Percentiles rank a stretch among this genome's conserved stretches.
These are phyloP conservation scores for Physocephala rufipes DNA, from an alignment of 2,888 invertebrate genomes.

Conservation along the genomic window DNA sequence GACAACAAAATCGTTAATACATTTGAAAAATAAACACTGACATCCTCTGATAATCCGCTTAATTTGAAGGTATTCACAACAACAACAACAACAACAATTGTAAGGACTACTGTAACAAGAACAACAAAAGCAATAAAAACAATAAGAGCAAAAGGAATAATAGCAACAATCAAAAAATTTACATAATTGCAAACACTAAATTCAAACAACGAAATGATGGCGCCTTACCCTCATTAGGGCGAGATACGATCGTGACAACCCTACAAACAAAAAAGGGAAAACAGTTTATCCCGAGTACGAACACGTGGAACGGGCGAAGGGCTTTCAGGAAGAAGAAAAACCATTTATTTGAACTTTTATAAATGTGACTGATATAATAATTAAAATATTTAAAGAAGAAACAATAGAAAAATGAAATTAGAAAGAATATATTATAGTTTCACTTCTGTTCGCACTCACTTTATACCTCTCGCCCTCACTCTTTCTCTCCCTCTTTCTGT, in stretches of 20 bases:
- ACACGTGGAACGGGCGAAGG: not conserved
- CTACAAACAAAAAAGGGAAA: slow-evolving; percentile 3
- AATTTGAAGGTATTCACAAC: slow-evolving; percentile 59
- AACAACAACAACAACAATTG: too few species aligned
- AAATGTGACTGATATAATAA: not conserved
- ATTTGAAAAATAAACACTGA: slow-evolving; percentile 37
- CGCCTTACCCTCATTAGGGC: not conserved
- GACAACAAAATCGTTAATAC: slow-evolving; percentile 21
- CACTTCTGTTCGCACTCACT: slow-evolving; percentile 47
- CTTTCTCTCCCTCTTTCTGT: too few species aligned
- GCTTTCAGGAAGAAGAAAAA: not conserved
- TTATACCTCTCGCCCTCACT: not conserved
- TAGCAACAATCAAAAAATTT: slow-evolving; percentile 51
- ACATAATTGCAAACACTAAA: slow-evolving; percentile 56
- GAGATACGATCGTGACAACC: not conserved
- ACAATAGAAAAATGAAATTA: slow-evolving; percentile 64
- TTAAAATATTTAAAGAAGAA: slow-evolving; percentile 26
- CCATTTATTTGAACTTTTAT: not conserved
- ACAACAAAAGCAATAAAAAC: too few species aligned
- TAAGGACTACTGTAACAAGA: too few species aligned
- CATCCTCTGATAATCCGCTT: slow-evolving; percentile 57
- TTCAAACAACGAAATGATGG: not conserved
- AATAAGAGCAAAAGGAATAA: too few species aligned
- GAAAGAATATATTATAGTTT: slow-evolving; percentile 64
- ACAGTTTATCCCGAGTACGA: not conserved